These are phyloP conservation scores for Nymphalis io DNA, from an alignment of 1,140 invertebrate genomes.

Conservation along the genomic window DNA sequence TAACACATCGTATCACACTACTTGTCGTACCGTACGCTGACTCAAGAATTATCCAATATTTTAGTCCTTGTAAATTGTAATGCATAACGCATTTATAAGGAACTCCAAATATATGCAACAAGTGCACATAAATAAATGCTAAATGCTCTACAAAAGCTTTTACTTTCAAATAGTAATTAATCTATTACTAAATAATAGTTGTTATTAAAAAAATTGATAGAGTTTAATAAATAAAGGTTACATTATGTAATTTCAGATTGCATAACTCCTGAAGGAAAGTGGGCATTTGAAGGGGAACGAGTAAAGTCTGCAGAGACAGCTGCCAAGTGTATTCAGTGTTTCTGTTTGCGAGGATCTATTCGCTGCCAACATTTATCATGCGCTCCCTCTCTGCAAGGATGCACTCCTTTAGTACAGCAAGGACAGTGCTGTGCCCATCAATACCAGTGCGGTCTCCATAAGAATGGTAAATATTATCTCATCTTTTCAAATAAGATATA, in stretches of 20 bases:
- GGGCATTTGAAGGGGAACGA: slow-evolving; percentile 87
- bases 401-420: slow-evolving; percentile 86
- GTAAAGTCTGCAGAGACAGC: slow-evolving; percentile 82
- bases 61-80: no score
- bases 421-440: slow-evolving; percentile 92
- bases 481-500: not conserved
- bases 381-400: slow-evolving; percentile 87
- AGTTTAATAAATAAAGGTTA: no score
- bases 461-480: slow-evolving; percentile 27
- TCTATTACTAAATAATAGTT: no score
- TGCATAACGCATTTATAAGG: no score
- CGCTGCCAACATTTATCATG: slow-evolving; percentile 89
- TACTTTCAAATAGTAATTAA: no score
- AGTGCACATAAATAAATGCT: no score
- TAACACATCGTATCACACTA: no score
- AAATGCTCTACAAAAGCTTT: no score
- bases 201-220: no score
- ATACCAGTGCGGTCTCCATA: slow-evolving; percentile 85
- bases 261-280: slow-evolving; percentile 80
- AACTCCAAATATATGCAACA: no score
- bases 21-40: no score
- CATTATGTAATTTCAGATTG: slow-evolving; percentile 82
- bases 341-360: slow-evolving; percentile 88
- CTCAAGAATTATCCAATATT: no score
- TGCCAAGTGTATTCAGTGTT: slow-evolving; percentile 88